phyloP scores from a whole-genome alignment of 1,140 invertebrate species.

The Drosophila biarmipes region DNA sequence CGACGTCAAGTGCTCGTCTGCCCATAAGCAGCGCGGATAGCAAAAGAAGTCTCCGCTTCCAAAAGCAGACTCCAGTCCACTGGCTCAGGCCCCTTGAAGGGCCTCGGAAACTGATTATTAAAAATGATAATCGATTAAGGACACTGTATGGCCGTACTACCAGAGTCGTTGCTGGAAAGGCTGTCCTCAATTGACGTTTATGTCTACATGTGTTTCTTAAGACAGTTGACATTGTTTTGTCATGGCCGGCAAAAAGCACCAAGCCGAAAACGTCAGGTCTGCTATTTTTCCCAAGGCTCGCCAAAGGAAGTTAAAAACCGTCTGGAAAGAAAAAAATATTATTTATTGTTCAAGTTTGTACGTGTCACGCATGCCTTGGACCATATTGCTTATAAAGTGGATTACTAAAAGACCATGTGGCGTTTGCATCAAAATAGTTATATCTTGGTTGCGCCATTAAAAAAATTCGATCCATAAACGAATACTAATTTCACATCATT shows the following conservation, averaged over 20 bases:
- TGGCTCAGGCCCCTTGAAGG: slow-evolving; percentile 11
- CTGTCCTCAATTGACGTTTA: slow-evolving; percentile 75
- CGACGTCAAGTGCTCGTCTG: slow-evolving; percentile 41
- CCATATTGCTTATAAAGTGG: slow-evolving; percentile 62
- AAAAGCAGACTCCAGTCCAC: slow-evolving; percentile 1
- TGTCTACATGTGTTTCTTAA: slow-evolving; percentile 84
- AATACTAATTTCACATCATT: too few species aligned
- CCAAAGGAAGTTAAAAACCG: slow-evolving; percentile 44
- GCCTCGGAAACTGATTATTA: slow-evolving; percentile 80
- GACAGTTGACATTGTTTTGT: slow-evolving; percentile 83
- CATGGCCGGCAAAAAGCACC: slow-evolving; percentile 60
- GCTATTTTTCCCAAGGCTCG: slow-evolving; percentile 67
- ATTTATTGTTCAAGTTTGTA: slow-evolving; percentile 67
- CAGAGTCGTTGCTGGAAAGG: slow-evolving; percentile 33
- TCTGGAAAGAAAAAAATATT: slow-evolving; percentile 57
- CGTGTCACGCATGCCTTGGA: slow-evolving; percentile 58
- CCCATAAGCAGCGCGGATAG: slow-evolving; percentile 47
- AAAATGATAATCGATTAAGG: slow-evolving; percentile 84
- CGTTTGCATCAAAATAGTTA: too few species aligned
- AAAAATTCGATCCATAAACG: too few species aligned
- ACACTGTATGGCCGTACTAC: slow-evolving; percentile 30
- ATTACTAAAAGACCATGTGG: slow-evolving; percentile 24
- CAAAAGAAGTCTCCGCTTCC: slow-evolving; percentile 1
- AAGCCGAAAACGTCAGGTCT: slow-evolving; percentile 63
- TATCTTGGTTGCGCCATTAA: too few species aligned